phyloP scores from a whole-genome alignment of 53 echinoderm and acorn worm species.

The Luidia sarsii region DNA sequence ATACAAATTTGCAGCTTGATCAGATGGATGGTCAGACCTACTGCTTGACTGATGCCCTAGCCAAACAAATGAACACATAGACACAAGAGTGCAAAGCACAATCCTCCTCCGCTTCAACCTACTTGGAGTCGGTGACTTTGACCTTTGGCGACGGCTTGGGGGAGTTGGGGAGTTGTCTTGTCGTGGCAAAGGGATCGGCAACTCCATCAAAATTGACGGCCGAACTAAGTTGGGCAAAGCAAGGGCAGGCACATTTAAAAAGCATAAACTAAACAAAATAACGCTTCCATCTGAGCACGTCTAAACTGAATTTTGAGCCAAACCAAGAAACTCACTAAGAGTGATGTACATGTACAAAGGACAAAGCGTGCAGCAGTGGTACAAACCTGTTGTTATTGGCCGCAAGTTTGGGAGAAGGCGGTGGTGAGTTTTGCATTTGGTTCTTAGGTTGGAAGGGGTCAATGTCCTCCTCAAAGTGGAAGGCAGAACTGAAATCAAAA shows the following conservation, averaged over 20 bases:
- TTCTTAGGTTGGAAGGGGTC: slow-evolving; percentile 74
- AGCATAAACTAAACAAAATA: no score
- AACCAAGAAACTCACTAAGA: no score
- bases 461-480: slow-evolving; percentile 65
- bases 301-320: no score
- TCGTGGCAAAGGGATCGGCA: slow-evolving; percentile 69
- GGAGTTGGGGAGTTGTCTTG: slow-evolving; percentile 62
- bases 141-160: slow-evolving; percentile 65
- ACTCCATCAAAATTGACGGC: slow-evolving; percentile 63
- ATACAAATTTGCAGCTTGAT: not conserved
- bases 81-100: no score
- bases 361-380: not conserved
- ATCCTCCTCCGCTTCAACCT: no score
- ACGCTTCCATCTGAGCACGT: no score
- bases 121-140: not conserved
- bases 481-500: slow-evolving; percentile 61
- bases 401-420: slow-evolving; percentile 14
- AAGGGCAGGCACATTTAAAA: no score
- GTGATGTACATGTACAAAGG: no score
- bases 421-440: slow-evolving; percentile 77
- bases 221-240: slow-evolving; percentile 5
- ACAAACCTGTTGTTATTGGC: slow-evolving; percentile 34
- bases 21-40: not conserved
- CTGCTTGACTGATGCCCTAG: not conserved
- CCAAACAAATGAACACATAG: no score